These are phyloP conservation scores for Gastracanthus pulcherrimus DNA, from an alignment of 2,888 invertebrate genomes.

Conservation along the genomic window DNA sequence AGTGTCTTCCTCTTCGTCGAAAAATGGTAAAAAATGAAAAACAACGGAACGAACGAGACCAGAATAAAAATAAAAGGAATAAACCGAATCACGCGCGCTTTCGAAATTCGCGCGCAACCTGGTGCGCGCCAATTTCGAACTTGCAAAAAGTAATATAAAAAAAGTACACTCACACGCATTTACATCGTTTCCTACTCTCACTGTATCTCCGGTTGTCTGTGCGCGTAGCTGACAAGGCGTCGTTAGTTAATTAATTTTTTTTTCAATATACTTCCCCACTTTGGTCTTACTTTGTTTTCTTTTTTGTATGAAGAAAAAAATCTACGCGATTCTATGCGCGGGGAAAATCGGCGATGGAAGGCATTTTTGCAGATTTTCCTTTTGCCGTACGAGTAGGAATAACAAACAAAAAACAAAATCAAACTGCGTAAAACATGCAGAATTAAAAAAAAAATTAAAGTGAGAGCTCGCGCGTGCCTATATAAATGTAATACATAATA, in stretches of 20 bases:
- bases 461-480: slow-evolving; percentile 51
- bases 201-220: slow-evolving; percentile 31
- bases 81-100: slow-evolving; percentile 30
- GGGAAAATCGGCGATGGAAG: slow-evolving; percentile 16
- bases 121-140: too few species aligned
- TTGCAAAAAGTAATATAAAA: neutral
- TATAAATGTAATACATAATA: neutral
- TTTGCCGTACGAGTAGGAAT: neutral
- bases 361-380: slow-evolving; percentile 13
- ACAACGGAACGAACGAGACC: neutral
- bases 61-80: neutral
- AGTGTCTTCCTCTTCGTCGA: slow-evolving; percentile 32
- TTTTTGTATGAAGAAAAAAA: slow-evolving; percentile 13
- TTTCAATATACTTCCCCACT: slow-evolving; percentile 9
- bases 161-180: slow-evolving; percentile 22
- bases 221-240: slow-evolving; percentile 55
- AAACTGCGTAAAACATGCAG: too few species aligned
- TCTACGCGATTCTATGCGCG: neutral
- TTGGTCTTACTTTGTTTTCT: neutral
- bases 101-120: neutral
- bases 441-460: slow-evolving; percentile 17
- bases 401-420: neutral
- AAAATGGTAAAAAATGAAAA: slow-evolving; percentile 3
- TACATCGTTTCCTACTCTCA: slow-evolving; percentile 18
- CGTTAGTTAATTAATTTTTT: slow-evolving; percentile 8